Evolutionary conservation across 2,888 invertebrate genomes (phyloP).

Genomic region (Troides oblongomaculatus): DNA sequence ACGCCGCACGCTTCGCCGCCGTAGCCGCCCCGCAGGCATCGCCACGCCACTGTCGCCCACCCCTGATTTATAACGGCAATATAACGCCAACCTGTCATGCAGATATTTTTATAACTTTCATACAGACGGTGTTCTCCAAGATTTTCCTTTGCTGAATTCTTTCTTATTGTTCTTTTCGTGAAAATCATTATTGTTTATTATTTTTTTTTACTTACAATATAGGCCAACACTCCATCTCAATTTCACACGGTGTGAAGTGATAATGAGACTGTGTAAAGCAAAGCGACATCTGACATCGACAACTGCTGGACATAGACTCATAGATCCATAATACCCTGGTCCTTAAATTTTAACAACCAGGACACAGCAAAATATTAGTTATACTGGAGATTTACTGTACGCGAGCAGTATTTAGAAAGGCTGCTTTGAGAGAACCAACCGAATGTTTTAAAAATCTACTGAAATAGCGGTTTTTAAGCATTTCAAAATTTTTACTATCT

Average conservation of each 20-base stretch:
- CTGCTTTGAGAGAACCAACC: too few species aligned
- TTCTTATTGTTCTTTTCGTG: slow-evolving; percentile 46
- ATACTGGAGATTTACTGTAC: too few species aligned
- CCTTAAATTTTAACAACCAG: too few species aligned
- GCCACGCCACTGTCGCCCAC: slow-evolving; percentile 55
- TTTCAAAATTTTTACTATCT: background rate
- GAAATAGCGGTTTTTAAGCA: background rate
- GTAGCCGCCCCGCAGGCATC: slow-evolving; percentile 35
- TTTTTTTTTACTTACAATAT: too few species aligned
- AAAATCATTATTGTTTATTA: background rate
- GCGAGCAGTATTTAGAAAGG: too few species aligned
- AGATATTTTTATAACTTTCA: slow-evolving; percentile 74
- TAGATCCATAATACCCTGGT: too few species aligned
- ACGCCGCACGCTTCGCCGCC: slow-evolving; percentile 45
- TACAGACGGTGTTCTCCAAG: slow-evolving; percentile 45
- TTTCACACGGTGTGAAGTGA: too few species aligned
- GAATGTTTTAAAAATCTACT: background rate
- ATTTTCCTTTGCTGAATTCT: slow-evolving; percentile 36
- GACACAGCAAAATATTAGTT: too few species aligned
- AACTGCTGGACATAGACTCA: too few species aligned
- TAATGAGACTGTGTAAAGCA: too few species aligned
- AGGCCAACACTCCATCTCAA: too few species aligned
- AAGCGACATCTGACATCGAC: too few species aligned
- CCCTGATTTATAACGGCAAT: slow-evolving; percentile 77
- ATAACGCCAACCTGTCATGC: slow-evolving; percentile 73